phyloP scores from a whole-genome alignment of 2,113 vertebrate species.

The Argyrosomus japonicus region DNA sequence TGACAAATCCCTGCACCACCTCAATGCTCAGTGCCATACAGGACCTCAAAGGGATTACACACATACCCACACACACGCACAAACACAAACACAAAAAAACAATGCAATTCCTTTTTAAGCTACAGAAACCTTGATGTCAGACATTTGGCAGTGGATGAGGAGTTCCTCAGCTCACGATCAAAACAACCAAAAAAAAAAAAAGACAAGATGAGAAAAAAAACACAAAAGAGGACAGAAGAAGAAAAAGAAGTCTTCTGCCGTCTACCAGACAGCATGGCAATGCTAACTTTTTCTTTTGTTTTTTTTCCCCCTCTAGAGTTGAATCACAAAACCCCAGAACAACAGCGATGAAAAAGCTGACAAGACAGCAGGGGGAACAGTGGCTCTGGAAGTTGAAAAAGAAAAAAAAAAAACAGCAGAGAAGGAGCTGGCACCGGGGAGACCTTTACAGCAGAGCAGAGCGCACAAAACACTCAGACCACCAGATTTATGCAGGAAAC shows the following conservation, averaged over 20 bases:
- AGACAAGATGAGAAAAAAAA: conserved; percentile 15
- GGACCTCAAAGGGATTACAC: conserved; percentile 60
- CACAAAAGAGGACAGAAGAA: conserved; percentile 53
- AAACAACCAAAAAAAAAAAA: conserved; percentile 50
- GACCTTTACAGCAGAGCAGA: conserved; percentile 51
- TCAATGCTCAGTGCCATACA: conserved; percentile 49
- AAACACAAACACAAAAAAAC: conserved; percentile 38
- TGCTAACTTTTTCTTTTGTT: conserved; percentile 62
- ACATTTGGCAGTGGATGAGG: conserved; percentile 66
- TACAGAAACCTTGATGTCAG: conserved; percentile 67
- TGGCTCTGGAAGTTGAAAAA: conserved; percentile 50
- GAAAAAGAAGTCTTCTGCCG: conserved; percentile 52
- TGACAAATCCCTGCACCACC: conserved; percentile 68
- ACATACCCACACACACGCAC: conserved; percentile 5
- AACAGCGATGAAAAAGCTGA: conserved; percentile 62
- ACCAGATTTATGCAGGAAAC: conserved; percentile 68
- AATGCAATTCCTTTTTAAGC: conserved; percentile 71
- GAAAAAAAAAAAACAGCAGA: conserved; percentile 43
- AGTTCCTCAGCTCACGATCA: conserved; percentile 72
- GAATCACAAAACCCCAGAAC: conserved; percentile 66
- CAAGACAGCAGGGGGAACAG: conserved; percentile 45
- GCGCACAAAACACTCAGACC: conserved; percentile 57
- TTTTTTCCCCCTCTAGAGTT: conserved; percentile 52
- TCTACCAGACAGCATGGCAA: conserved; percentile 48
- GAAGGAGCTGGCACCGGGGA: conserved; percentile 40